Base-by-base conservation (phyloP, 2,797 vertebrate genomes). In the Manis pentadactyla region DNA sequence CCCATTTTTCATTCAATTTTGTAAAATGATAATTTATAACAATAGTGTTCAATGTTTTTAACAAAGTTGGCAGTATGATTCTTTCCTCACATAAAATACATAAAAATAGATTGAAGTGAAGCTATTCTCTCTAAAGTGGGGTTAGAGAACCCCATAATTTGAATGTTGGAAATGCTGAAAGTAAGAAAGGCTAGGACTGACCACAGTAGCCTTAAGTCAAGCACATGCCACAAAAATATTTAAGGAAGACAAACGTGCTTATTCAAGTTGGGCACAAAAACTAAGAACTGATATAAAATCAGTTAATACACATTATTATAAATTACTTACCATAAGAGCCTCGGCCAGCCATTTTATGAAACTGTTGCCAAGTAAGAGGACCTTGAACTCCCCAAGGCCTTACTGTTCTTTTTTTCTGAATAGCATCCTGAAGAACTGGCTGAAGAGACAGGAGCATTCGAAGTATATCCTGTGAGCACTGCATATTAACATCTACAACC, bases 311-410 rank as follows among this genome's bases (percentile, higher is more conserved):
- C 23, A 85, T 71, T 29, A 96, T 7, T 2, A 21, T 31, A 88
- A 84, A 75, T 91, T 4, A 9, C 98, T 99, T 99, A 99, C 99
- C 99, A 0, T 99, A 99, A 90, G 99, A 99, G 97, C 99, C 99
- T 94, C 99, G 99, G 95, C 99, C 99, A 97, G 99, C 99, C 99
- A 99, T 99, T 98, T 99, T 99, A 98, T 99, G 99, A 97, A 99
- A 99, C 97, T 99, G 99, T 95, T 99, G 99, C 99, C 99, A 99
- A 63, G 99, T 99, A 93, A 99, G 99, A 74, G 99, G 99, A 27
- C 99, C 99, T 97, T 99, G 99, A 97, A 99, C 99, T 0, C 99
- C 99, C 99, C 99, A 99, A n/a, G 99, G 99, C 92, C 99, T 99
- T 29, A 99, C 99, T 0, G 99, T 99, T 90, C 99, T 98, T 98